These are phyloP conservation scores for Eucera pruinosa DNA, from an alignment of 2,888 invertebrate genomes.

Conservation along the genomic window DNA sequence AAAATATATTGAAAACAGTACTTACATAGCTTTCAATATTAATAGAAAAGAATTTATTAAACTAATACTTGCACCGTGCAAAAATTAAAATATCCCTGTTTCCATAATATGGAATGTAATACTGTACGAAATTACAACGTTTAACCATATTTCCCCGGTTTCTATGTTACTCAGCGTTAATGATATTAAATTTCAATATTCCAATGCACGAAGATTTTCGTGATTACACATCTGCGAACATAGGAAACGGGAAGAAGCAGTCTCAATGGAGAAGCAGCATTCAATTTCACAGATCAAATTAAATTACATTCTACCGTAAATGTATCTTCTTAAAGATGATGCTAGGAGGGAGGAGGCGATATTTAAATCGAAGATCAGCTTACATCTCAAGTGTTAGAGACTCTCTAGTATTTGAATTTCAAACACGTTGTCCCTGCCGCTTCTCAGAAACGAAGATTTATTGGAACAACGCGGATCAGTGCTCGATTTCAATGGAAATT, in stretches of 20 bases:
- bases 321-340: constrained; percentile 1
- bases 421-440: constrained; percentile 3
- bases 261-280: not conserved
- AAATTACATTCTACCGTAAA: constrained; percentile 15
- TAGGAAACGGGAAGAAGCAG: not conserved
- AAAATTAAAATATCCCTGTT: not conserved
- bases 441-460: not conserved
- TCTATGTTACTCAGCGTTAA: not conserved
- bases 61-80: too few species aligned
- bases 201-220: not conserved
- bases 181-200: constrained; percentile 15
- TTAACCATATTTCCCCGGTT: not conserved
- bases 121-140: too few species aligned
- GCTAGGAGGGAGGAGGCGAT: not conserved
- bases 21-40: too few species aligned
- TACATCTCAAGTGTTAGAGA: not conserved
- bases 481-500: constrained; percentile 20
- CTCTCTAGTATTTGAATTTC: constrained; percentile 2
- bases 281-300: constrained; percentile 21
- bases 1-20: too few species aligned
- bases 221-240: not conserved
- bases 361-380: constrained; percentile 23
- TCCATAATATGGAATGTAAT: not conserved
- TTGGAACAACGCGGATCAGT: not conserved
- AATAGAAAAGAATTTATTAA: too few species aligned